Evolutionary conservation across 2,888 invertebrate genomes (phyloP).

Genomic region (Amphipoea oculea): DNA sequence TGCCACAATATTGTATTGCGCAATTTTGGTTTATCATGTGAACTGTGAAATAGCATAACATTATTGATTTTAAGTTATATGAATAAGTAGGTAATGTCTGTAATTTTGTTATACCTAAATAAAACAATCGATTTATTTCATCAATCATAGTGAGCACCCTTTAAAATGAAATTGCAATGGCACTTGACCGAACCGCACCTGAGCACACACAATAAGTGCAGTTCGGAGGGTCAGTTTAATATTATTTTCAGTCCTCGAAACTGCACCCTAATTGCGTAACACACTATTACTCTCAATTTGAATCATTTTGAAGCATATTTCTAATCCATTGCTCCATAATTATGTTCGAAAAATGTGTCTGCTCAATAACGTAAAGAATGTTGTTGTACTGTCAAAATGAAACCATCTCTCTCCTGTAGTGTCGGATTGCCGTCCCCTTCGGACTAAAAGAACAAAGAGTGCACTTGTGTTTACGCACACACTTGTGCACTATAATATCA

Average conservation of each 20-base stretch:
- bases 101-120: background rate
- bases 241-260: background rate
- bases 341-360: too few species aligned
- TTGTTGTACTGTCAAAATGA: too few species aligned
- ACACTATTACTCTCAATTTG: too few species aligned
- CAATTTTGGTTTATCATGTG: background rate
- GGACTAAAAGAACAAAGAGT: background rate
- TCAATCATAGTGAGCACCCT: too few species aligned
- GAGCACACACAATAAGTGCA: background rate
- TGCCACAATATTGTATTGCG: too few species aligned
- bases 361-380: too few species aligned
- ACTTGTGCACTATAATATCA: too few species aligned
- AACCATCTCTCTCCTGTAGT: background rate
- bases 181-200: background rate
- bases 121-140: background rate
- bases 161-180: background rate
- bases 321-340: too few species aligned
- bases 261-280: background rate
- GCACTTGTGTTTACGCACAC: background rate
- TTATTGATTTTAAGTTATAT: background rate
- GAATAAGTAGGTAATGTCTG: background rate
- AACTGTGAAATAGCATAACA: background rate
- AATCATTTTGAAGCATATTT: too few species aligned
- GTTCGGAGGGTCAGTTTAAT: background rate
- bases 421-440: background rate